Base-by-base conservation (phyloP, 2,797 vertebrate genomes). In the Galaxias olidus region DNA sequence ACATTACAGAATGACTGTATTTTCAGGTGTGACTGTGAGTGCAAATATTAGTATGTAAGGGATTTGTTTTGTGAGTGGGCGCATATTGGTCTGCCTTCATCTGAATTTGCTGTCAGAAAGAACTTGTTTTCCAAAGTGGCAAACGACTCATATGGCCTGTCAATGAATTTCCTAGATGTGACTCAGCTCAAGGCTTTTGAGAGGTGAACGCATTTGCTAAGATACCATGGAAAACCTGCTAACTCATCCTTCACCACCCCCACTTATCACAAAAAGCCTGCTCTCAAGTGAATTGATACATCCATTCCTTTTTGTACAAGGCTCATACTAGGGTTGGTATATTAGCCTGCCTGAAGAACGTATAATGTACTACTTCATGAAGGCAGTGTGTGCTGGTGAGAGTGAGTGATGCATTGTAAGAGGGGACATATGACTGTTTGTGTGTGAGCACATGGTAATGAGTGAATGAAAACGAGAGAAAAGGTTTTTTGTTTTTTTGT, bases 161-260 rank as follows among this genome's bases (percentile, higher is more conserved):
- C 30, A 30, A 30, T 84, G 64, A 82, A 66, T 59, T 70, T 80
- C 45, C 69, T 61, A 63, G 68, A 83, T 75, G 66, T 66, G 85
- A 86, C 77, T 88, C 81, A 85, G 77, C 54, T 64, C n/a, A 20
- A 71, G 69, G 65, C 72, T 73, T n/a, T 65, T 72, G 66, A 47
- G n/a, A 57, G 72, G 65, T 72, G 82, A 81, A 73, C 79, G 74
- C 50, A 59, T 68, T 84, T 73, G 66, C 64, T 66, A 74, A 63
- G 59, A 65, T 65, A 68, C 64, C 66, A 68, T 15, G 66, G 79
- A 82, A 78, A 80, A 58, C 76, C 72, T 61, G 71, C 82, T 84
- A 81, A 85, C 74, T 82, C 76, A 76, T 67, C 75, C 73, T 73
- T 64, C 71, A 66, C 60, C 76, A 78, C 73, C 49, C 75, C 82